A percentile compares a stretch with the other conserved stretches of the same genome.
Conservation (phyloP, 1,140 invertebrate genomes). For the Rhizoglyphus robini region DNA sequence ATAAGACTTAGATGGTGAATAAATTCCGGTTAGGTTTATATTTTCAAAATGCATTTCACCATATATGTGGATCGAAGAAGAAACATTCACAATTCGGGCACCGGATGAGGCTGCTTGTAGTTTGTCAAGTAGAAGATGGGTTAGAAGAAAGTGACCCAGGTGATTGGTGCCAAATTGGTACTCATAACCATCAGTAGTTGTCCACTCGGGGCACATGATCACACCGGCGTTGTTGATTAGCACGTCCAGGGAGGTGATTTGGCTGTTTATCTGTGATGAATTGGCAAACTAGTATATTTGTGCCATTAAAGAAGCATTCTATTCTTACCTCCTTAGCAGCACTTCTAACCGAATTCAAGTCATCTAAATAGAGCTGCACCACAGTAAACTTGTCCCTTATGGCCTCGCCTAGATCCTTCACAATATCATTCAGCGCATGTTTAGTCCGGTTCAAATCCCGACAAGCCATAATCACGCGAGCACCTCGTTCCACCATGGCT, state of each 20-base stretch:
- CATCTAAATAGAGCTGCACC: conserved; percentile 61
- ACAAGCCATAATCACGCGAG: conserved; percentile 64
- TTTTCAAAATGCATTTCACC: conserved; percentile 20
- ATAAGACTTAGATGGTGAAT: no score
- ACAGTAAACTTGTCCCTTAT: conserved; percentile 56
- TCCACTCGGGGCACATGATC: no score
- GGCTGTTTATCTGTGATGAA: background rate
- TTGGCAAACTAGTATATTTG: no score
- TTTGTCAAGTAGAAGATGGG: conserved; percentile 48
- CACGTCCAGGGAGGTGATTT: conserved; percentile 57
- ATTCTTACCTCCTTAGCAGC: no score
- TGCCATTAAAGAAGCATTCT: no score
- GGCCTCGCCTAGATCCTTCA: conserved; percentile 41
- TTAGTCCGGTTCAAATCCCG: conserved; percentile 55
- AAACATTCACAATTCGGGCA: conserved; percentile 14
- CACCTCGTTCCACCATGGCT: conserved; percentile 65
- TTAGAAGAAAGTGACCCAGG: no score
- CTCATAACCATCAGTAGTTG: conserved; percentile 67
- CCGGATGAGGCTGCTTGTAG: no score
- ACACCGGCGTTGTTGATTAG: conserved; percentile 74
- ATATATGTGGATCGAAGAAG: background rate
- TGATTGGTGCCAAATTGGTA: no score
- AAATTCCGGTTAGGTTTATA: conserved; percentile 25
- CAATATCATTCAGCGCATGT: conserved; percentile 55
- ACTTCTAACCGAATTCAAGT: conserved; percentile 53